These are phyloP conservation scores for Oligia fasciuncula DNA, from an alignment of 2,888 invertebrate genomes.

Conservation along the genomic window DNA sequence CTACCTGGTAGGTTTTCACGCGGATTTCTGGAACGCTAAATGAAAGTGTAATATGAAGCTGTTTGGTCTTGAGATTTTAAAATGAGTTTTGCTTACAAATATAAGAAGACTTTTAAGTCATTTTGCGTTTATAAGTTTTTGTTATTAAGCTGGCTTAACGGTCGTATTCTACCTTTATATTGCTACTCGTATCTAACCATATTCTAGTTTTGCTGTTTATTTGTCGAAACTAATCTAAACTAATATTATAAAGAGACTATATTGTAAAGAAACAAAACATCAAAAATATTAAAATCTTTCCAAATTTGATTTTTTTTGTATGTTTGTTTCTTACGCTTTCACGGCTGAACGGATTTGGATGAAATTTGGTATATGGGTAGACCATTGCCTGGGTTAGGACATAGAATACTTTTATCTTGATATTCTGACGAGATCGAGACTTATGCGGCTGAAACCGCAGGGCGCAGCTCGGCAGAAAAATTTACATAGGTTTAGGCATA, in stretches of 20 bases:
- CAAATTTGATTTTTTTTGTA: too few relatives aligned
- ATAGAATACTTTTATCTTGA: too few relatives aligned
- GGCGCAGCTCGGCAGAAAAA: too few relatives aligned
- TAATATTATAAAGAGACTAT: too few relatives aligned
- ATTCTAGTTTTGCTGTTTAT: neutral
- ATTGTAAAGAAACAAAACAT: too few relatives aligned
- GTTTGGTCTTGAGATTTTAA: slow-evolving; percentile 26
- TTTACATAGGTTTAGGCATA: neutral
- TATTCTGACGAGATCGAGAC: too few relatives aligned
- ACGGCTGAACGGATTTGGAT: too few relatives aligned
- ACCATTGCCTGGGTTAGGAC: too few relatives aligned
- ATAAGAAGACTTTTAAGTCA: slow-evolving; percentile 6
- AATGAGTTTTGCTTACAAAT: slow-evolving; percentile 38
- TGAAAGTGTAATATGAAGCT: slow-evolving; percentile 30
- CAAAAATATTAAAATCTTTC: too few relatives aligned
- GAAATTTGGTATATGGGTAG: too few relatives aligned
- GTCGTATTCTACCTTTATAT: neutral
- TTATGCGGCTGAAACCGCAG: too few relatives aligned
- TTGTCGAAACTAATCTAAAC: neutral
- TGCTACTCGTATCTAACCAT: neutral
- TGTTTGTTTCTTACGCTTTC: too few relatives aligned
- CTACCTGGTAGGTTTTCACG: slow-evolving; percentile 7
- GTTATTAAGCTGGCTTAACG: neutral
- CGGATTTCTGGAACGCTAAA: slow-evolving; percentile 29
- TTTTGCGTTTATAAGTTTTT: slow-evolving; percentile 16